Evolutionary conservation across 2,888 invertebrate genomes (phyloP).

Genomic region (Ichneumoninae sp.): DNA sequence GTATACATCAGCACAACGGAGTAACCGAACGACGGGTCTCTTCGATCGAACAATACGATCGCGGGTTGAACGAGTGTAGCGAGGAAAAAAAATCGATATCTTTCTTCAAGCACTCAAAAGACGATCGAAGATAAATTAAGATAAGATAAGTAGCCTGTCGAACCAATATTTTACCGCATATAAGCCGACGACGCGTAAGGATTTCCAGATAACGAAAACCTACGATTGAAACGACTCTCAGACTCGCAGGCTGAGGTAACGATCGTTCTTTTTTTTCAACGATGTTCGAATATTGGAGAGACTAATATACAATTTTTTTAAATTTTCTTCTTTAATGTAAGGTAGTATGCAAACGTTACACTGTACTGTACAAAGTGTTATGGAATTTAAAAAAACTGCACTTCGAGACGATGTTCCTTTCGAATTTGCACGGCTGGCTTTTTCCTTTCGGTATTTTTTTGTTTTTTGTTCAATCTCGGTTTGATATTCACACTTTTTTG

Average conservation of each 20-base stretch:
- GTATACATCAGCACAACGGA: background rate
- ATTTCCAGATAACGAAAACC: constrained; percentile 55
- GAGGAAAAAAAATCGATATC: background rate
- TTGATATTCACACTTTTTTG: constrained; percentile 62
- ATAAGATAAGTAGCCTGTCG: background rate
- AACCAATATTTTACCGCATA: background rate
- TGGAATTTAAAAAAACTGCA: constrained; percentile 51
- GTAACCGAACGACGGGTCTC: background rate
- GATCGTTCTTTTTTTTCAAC: constrained; percentile 61
- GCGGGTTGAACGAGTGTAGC: background rate
- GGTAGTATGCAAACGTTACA: constrained; percentile 61
- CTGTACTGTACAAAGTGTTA: constrained; percentile 65
- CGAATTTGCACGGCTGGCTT: constrained; percentile 68
- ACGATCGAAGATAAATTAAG: background rate
- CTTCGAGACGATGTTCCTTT: constrained; percentile 65
- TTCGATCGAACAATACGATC: background rate
- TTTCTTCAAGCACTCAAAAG: background rate
- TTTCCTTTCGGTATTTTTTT: constrained; percentile 25
- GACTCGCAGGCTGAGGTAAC: constrained; percentile 67
- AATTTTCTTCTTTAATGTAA: constrained; percentile 49
- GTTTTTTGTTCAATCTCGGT: constrained; percentile 19
- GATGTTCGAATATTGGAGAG: constrained; percentile 72
- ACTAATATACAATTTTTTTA: constrained; percentile 66
- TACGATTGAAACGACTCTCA: constrained; percentile 64
- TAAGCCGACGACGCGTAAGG: background rate